Conservation (phyloP, 2,888 invertebrate genomes). For the Drosophila kambysellisi region DNA sequence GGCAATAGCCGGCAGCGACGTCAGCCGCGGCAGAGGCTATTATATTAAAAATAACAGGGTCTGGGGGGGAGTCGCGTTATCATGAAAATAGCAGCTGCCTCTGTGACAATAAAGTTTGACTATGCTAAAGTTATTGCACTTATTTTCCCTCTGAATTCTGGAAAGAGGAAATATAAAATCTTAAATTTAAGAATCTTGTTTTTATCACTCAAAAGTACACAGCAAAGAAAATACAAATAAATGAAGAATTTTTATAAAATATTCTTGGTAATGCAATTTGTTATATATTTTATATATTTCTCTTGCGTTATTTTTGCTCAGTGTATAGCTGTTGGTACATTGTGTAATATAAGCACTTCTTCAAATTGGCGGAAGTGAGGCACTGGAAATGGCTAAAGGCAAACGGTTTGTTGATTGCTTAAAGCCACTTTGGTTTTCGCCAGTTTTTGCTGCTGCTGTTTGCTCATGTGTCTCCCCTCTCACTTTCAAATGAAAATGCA, state of each 20-base stretch:
- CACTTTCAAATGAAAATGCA: slow-evolving; percentile 19
- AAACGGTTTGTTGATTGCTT: slow-evolving; percentile 30
- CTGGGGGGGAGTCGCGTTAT: slow-evolving; percentile 43
- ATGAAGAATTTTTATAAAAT: neutral
- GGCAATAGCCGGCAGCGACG: too few species aligned
- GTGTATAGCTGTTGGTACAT: neutral
- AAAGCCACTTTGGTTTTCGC: slow-evolving; percentile 28
- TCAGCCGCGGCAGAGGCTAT: slow-evolving; percentile 52
- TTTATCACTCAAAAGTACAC: slow-evolving; percentile 5
- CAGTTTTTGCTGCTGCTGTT: slow-evolving; percentile 2
- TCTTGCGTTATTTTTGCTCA: neutral
- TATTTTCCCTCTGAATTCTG: slow-evolving; percentile 21
- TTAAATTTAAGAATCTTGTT: slow-evolving; percentile 25
- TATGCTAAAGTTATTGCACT: slow-evolving; percentile 61
- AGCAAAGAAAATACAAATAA: neutral
- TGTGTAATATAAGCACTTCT: slow-evolving; percentile 2
- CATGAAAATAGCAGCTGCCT: slow-evolving; percentile 47
- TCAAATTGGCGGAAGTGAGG: slow-evolving; percentile 20
- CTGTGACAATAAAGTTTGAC: slow-evolving; percentile 62
- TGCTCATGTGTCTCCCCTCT: neutral
- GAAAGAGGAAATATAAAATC: slow-evolving; percentile 1
- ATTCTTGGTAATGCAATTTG: neutral
- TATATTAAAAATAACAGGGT: slow-evolving; percentile 62
- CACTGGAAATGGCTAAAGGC: slow-evolving; percentile 6
- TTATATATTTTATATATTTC: neutral